Percentiles rank a stretch among this genome's conserved stretches.
Evolutionary conservation across 2,888 invertebrate species (phyloP).

Genomic region (Morinoia aosen): DNA sequence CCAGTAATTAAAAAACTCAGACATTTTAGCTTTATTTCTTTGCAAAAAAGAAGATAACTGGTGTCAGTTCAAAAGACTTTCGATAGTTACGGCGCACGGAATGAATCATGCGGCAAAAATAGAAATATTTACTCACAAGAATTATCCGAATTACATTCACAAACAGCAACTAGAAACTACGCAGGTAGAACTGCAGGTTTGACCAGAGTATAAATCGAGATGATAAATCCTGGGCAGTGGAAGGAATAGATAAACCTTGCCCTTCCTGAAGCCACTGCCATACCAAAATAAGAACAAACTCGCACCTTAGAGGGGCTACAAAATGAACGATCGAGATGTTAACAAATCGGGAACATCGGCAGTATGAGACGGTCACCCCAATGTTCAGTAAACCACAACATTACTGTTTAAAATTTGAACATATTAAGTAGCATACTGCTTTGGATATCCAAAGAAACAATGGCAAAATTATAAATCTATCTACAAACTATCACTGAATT

Average conservation of each 20-base stretch:
- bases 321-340: not conserved
- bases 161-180: conserved; percentile 18
- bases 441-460: not conserved
- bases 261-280: not conserved
- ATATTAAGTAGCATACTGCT: not conserved
- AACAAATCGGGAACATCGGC: not conserved
- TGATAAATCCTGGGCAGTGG: not conserved
- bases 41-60: not conserved
- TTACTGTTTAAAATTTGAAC: not conserved
- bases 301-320: not conserved
- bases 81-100: not conserved
- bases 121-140: conserved; percentile 11
- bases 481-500: not conserved
- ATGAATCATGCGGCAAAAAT: not conserved
- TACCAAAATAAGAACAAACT: not conserved
- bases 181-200: not conserved
- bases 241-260: not conserved
- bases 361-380: not conserved
- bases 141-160: not conserved
- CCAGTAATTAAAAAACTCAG: too few species aligned
- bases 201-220: not conserved
- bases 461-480: not conserved
- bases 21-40: not conserved
- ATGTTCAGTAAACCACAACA: not conserved
- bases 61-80: not conserved